Percentiles rank a stretch among this genome's conserved stretches.
These are phyloP conservation scores for Dromas ardeola DNA, from an alignment of 2,113 vertebrate genomes.

Conservation along the genomic window DNA sequence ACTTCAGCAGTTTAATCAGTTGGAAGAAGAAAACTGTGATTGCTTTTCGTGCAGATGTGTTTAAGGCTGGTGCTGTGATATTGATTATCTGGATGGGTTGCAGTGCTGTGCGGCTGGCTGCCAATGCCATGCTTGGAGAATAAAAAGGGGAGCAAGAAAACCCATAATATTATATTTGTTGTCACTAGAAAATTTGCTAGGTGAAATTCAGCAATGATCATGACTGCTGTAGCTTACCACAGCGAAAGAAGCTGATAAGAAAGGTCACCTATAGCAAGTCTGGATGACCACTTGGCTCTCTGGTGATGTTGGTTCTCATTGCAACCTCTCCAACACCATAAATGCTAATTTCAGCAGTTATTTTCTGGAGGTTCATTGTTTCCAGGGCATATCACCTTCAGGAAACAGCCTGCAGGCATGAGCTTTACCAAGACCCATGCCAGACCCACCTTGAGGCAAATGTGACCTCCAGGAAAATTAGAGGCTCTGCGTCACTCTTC, in stretches of 20 bases:
- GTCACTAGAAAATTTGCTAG: background rate
- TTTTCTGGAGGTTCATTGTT: background rate
- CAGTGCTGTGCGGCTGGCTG: accelerated
- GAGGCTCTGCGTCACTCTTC: background rate
- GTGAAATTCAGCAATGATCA: background rate
- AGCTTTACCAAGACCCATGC: background rate
- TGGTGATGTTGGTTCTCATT: accelerated
- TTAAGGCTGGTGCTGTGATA: background rate
- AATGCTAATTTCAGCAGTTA: background rate
- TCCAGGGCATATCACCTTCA: background rate
- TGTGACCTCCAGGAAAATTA: background rate
- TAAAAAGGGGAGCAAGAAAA: background rate
- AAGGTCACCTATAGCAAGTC: background rate
- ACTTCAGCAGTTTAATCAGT: accelerated
- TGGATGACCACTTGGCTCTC: background rate
- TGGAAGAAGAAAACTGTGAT: background rate
- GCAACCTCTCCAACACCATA: background rate
- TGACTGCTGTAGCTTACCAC: background rate
- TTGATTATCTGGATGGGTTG: accelerated
- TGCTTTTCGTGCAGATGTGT: accelerated
- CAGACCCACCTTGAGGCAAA: background rate
- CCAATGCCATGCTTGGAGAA: accelerated
- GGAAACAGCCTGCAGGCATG: background rate
- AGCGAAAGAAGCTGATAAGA: background rate
- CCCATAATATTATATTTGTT: accelerated